Conservation (phyloP, 2,113 vertebrate species). For the Hippoglossus stenolepis region DNA sequence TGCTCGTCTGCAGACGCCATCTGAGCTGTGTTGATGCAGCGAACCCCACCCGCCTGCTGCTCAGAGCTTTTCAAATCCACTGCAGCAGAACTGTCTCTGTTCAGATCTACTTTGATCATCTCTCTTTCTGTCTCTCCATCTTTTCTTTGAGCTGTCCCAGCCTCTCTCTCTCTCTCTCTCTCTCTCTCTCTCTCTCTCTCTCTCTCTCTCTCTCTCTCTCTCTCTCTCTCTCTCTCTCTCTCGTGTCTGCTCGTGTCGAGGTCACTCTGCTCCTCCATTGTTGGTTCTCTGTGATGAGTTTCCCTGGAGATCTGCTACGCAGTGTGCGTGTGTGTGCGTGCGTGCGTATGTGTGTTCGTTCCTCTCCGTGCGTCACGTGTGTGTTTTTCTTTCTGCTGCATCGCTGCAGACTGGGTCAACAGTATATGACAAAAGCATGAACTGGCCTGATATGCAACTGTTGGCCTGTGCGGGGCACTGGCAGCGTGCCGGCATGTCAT, state of each 20-base stretch:
- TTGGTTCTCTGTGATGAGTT: conserved; percentile 41
- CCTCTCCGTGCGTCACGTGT: neutral
- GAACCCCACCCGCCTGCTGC: conserved; percentile 34
- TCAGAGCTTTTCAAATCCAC: neutral
- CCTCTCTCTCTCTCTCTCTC: neutral
- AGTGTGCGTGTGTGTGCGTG: conserved; percentile 16
- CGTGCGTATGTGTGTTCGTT: conserved; percentile 4
- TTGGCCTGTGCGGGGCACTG: conserved; percentile 23
- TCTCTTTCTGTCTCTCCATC: conserved; percentile 8
- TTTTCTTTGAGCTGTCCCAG: conserved; percentile 4
- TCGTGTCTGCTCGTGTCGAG: conserved; percentile 36
- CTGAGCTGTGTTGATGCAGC: conserved; percentile 3
- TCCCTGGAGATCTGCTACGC: conserved; percentile 37
- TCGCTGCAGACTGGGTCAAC: conserved; percentile 37
- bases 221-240: neutral
- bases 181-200: conserved; percentile 7
- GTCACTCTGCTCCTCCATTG: conserved; percentile 44
- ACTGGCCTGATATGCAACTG: conserved; percentile 41
- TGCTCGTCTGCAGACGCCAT: neutral
- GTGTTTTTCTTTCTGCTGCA: conserved; percentile 44
- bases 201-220: conserved; percentile 3
- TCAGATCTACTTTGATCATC: conserved; percentile 45
- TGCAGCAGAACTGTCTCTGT: neutral
- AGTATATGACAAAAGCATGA: conserved; percentile 59
- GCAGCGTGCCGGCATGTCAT: conserved; percentile 54